phyloP scores from a whole-genome alignment of 2,888 invertebrate species.

The Ormyrus nitidulus region DNA sequence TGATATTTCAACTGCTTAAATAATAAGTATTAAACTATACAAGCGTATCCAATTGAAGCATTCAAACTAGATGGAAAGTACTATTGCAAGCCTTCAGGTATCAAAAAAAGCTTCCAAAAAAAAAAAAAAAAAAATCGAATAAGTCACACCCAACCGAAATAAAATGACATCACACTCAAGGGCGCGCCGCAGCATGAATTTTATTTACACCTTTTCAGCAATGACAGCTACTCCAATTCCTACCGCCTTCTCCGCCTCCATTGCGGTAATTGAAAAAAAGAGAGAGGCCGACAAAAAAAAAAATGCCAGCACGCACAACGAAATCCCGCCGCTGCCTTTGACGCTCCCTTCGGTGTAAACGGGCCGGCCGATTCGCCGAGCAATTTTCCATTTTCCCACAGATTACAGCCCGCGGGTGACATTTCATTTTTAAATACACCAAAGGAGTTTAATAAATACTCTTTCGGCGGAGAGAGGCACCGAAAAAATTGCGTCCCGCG shows the following conservation, averaged over 20 bases:
- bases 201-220: slow-evolving; percentile 45
- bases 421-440: slow-evolving; percentile 48
- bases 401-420: slow-evolving; percentile 26
- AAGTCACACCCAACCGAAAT: no score
- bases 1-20: no score
- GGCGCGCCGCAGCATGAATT: slow-evolving; percentile 22
- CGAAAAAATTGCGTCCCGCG: slow-evolving; percentile 5
- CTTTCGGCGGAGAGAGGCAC: background rate
- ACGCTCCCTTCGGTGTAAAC: slow-evolving; percentile 7
- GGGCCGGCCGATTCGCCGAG: background rate
- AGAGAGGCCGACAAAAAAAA: background rate
- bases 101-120: no score
- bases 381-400: slow-evolving; percentile 29
- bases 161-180: no score
- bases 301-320: background rate
- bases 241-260: slow-evolving; percentile 17
- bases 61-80: no score
- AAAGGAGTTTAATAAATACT: slow-evolving; percentile 35
- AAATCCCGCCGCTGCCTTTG: slow-evolving; percentile 35
- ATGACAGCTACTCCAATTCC: background rate
- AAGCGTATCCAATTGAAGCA: no score
- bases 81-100: no score
- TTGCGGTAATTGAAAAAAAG: slow-evolving; percentile 44
- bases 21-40: no score
- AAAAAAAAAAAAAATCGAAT: no score